Base-by-base conservation (phyloP, 2,113 vertebrate species). In the Leiothrix lutea region DNA sequence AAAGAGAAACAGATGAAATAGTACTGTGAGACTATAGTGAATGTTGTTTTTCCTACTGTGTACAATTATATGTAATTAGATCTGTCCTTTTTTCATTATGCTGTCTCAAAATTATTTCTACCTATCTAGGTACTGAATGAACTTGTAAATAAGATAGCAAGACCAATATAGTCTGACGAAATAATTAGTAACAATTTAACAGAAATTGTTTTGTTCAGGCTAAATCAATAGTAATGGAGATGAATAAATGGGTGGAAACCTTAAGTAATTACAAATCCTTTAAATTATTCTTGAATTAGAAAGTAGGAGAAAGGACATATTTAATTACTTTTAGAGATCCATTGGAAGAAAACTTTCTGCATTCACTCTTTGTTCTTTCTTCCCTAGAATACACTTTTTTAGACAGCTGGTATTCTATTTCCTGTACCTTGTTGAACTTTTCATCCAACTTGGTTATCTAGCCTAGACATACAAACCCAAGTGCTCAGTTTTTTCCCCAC, bases 41-140 rank as follows among this genome's bases (percentile, higher is more conserved):
- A 92, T 93, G 70, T 92, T 88, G 56, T 92, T 95, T 94, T 94
- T 89, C 91, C 78, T 94, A 48, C 83, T 92, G 78, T 92, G 71
- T 95, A 91, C 69, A 95, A 96, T 96, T 95, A 93, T 81, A 95
- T 88, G 35, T 97, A 95, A 96, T 97, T 92, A 95, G 69, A 88
- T 96, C 44, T 92, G 78, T 93, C 51, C 72, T 84, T 95, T 92
- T 94, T 60, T 88, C 95, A 95, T 93, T 94, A 65, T 95, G n/a
- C 58, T 95, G 53, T 91, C 80, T 96, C 89, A 94, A 94, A 97
- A 95, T 95, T 94, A 95, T 92, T 86, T 96, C 65, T 95, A 23
- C 79, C 83, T 95, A 92, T 88, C 56, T 88, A 89, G 64, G 51
- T 86, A 88, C 69, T 92, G 78, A 95, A 88, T 72, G 48, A 93